Conservation (phyloP, 2,888 invertebrate genomes). For the Kryphioiulus occultus region DNA sequence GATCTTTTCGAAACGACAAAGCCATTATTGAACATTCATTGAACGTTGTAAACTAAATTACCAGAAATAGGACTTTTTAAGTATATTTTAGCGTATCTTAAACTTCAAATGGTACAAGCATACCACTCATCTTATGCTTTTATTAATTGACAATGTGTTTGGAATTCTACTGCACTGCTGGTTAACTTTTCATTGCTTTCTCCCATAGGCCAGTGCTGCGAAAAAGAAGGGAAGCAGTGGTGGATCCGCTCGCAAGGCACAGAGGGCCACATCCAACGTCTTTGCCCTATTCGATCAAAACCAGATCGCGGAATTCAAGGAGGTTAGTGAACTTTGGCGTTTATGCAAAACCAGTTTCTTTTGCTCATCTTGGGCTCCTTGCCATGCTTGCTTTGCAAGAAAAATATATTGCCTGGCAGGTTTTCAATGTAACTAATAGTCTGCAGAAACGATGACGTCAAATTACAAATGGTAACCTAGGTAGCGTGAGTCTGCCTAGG, state of each 20-base stretch:
- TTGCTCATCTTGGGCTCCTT: slow-evolving; percentile 14
- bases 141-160: too few relatives aligned
- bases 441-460: slow-evolving; percentile 7
- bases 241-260: slow-evolving; percentile 72
- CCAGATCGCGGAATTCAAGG: slow-evolving; percentile 96
- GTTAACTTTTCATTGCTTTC: not conserved
- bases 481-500: not conserved
- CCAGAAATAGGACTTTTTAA: too few relatives aligned
- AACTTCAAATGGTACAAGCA: too few relatives aligned
- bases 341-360: not conserved
- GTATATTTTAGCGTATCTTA: too few relatives aligned
- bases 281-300: slow-evolving; percentile 97
- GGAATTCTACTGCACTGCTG: too few relatives aligned
- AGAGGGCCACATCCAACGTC: slow-evolving; percentile 80
- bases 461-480: not conserved
- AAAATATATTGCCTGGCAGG: slow-evolving; percentile 23
- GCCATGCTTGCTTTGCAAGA: not conserved
- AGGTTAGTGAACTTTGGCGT: slow-evolving; percentile 66
- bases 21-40: too few relatives aligned
- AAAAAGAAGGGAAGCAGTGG: slow-evolving; percentile 54
- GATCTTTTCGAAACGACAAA: too few relatives aligned
- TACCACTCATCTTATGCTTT: too few relatives aligned
- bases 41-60: too few relatives aligned
- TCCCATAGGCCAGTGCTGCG: slow-evolving; percentile 64
- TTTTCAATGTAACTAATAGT: not conserved